phyloP scores from a whole-genome alignment of 2,888 invertebrate genomes.

The Galerucella nymphaeae region DNA sequence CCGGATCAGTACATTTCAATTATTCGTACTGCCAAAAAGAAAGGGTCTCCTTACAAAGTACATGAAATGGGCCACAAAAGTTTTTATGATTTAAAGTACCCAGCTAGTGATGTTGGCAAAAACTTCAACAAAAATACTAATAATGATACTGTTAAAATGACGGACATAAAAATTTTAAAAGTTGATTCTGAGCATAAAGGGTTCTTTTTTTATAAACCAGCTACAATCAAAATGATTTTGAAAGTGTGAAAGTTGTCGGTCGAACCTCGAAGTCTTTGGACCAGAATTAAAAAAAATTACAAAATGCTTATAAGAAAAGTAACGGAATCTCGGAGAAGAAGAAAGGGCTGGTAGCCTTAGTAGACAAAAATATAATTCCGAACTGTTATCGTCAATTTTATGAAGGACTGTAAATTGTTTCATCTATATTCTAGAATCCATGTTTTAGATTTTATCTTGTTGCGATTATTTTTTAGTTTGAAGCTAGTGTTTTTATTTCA shows the following conservation, averaged over 20 bases:
- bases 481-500: too few relatives aligned
- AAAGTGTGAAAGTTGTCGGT: neutral
- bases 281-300: neutral
- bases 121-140: slow-evolving; percentile 1
- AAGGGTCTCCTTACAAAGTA: too few relatives aligned
- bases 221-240: neutral
- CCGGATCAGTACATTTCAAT: too few relatives aligned
- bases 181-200: neutral
- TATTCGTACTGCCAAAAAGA: too few relatives aligned
- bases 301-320: neutral
- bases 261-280: neutral
- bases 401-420: neutral
- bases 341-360: neutral
- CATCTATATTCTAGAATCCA: neutral
- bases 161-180: slow-evolving; percentile 1
- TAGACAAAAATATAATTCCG: neutral
- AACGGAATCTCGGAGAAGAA: neutral
- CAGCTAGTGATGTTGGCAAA: too few relatives aligned
- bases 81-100: neutral
- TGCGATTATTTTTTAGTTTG: too few relatives aligned
- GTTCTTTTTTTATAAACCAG: neutral
- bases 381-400: neutral
- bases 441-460: too few relatives aligned
- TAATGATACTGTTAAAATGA: neutral
- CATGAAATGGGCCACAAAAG: too few relatives aligned